Base-by-base conservation (phyloP, 1,140 invertebrate species). In the Nephila pilipes region DNA sequence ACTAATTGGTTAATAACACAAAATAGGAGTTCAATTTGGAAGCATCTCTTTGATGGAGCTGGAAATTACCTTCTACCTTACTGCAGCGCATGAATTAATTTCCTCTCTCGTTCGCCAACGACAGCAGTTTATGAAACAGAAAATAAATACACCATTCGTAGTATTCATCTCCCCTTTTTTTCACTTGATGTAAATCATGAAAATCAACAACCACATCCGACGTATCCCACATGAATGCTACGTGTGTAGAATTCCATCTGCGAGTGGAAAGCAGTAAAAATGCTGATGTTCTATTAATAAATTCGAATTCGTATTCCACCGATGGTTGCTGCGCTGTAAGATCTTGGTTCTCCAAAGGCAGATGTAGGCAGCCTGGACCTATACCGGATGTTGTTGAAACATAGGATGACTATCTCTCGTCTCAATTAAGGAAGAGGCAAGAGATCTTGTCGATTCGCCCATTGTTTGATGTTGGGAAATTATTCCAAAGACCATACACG, bases 151-250 rank as follows among this genome's bases (percentile, higher is more conserved):
- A 32, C 65, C 18, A 32, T 36, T 75, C 16, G 29, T 32, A 14
- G 29, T 75, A 32, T 75, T 75, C 25, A 18, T 18, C 38, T 46
- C 38, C 38, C 16, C 14, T 36, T 75, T 75, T 75, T 36, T 75
- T 46, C 10, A 5, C 4, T 0, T 2, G 65, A 29, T 32, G 65
- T 75, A 75, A 75, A 75, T 75, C 65, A 75, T 75, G 25, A 36
- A 81, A 54, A 81, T 81, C 80, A 81, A n/a, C 80, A 20, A 29
- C 25, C 36, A 81, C 46, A 81, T 81, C 80, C 80, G 80, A 81
- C 80, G 38, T 81, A 22, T 54, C 25, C 75, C 20, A n/a, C 22
- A 54, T 55, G 80, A 55, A 46, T 54, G 38, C 36, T 14, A 81
- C 80, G 80, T 81, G 80, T 12, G 20, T 6, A 10, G 80, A 54